Percentiles rank a stretch among this genome's conserved stretches.
phyloP scores from a whole-genome alignment of 2,888 invertebrate species.

The Parascotia fuliginaria region DNA sequence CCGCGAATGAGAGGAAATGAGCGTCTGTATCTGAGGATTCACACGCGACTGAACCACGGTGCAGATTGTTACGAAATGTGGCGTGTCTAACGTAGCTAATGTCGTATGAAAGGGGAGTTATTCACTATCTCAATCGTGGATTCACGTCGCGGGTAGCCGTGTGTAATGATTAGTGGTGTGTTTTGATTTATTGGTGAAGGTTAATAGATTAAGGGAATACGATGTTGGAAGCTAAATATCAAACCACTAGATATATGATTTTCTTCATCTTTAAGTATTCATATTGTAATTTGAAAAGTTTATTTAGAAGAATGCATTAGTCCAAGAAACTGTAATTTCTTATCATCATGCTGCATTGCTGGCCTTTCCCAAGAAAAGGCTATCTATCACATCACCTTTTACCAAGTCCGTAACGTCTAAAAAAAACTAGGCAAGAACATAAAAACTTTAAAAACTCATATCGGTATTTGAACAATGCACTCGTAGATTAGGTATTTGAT shows the following conservation, averaged over 20 bases:
- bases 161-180: constrained; percentile 58
- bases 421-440: too few species aligned
- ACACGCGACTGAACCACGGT: constrained; percentile 77
- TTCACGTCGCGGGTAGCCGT: constrained; percentile 59
- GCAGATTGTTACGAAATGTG: constrained; percentile 85
- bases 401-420: too few species aligned
- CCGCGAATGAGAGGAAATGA: constrained; percentile 75
- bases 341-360: too few species aligned
- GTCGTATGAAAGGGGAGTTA: constrained; percentile 83
- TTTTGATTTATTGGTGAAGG: constrained; percentile 34
- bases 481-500: too few species aligned
- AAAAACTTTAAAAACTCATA: too few species aligned
- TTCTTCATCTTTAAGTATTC: neutral
- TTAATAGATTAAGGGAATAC: constrained; percentile 8
- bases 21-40: constrained; percentile 85
- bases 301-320: too few species aligned
- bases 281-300: too few species aligned
- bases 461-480: too few species aligned
- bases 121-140: constrained; percentile 76
- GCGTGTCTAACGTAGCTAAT: constrained; percentile 84
- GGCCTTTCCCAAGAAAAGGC: too few species aligned
- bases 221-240: neutral
- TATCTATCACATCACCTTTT: too few species aligned
- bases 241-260: neutral
- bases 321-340: too few species aligned